Evolutionary conservation across 2,888 invertebrate genomes (phyloP).

Genomic region (Ceraclea dissimilis): DNA sequence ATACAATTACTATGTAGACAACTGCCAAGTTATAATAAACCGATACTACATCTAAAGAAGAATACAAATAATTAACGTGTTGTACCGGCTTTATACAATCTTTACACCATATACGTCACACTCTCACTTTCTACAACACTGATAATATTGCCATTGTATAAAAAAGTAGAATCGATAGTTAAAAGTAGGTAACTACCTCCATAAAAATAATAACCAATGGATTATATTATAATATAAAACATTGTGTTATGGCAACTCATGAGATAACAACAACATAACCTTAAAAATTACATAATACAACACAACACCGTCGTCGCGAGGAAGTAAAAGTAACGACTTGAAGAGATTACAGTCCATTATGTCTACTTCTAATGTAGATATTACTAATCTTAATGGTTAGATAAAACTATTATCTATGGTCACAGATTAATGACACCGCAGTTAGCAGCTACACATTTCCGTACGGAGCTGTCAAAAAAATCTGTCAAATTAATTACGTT

Average conservation of each 20-base stretch:
- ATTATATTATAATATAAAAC: not conserved
- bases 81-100: not conserved
- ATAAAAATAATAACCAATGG: not conserved
- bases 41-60: too few relatives aligned
- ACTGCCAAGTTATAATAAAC: too few relatives aligned
- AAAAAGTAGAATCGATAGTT: not conserved
- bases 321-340: not conserved
- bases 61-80: too few relatives aligned
- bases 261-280: not conserved
- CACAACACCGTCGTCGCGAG: not conserved
- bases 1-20: too few relatives aligned
- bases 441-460: too few relatives aligned
- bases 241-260: not conserved
- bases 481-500: too few relatives aligned
- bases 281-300: not conserved
- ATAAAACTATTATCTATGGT: too few relatives aligned
- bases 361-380: not conserved
- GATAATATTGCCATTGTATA: not conserved
- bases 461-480: too few relatives aligned
- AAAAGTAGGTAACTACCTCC: not conserved
- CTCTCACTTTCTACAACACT: not conserved
- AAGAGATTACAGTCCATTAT: not conserved
- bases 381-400: too few relatives aligned
- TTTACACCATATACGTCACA: not conserved
- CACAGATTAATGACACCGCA: too few relatives aligned